Evolutionary conservation across 2,888 invertebrate species (phyloP).

Genomic region (Druceiella hillmani): DNA sequence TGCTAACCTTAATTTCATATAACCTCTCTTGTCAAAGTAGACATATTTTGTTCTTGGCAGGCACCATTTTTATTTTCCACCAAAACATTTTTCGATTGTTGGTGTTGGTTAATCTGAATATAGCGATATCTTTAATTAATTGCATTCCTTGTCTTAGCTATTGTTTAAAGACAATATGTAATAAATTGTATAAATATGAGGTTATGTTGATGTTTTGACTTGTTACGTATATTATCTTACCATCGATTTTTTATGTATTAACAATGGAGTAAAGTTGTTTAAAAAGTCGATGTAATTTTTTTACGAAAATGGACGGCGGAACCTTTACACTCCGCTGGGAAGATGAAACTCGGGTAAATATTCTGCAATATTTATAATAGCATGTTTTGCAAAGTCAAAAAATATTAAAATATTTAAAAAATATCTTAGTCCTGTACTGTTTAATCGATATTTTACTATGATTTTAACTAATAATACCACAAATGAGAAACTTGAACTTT

Average conservation of each 20-base stretch:
- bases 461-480: too few relatives aligned
- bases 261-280: neutral
- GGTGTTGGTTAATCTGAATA: too few relatives aligned
- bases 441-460: too few relatives aligned
- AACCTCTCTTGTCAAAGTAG: too few relatives aligned
- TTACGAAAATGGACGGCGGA: slow-evolving; percentile 29
- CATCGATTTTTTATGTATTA: neutral
- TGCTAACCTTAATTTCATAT: too few relatives aligned
- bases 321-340: slow-evolving; percentile 45
- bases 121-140: neutral
- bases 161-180: slow-evolving; percentile 15
- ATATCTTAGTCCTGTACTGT: too few relatives aligned
- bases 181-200: slow-evolving; percentile 29
- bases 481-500: too few relatives aligned
- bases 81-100: too few relatives aligned
- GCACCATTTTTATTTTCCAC: too few relatives aligned
- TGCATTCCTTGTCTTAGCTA: neutral
- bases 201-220: slow-evolving; percentile 50
- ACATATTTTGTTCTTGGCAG: too few relatives aligned
- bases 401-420: neutral
- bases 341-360: slow-evolving; percentile 39
- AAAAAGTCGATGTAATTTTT: slow-evolving; percentile 8
- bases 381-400: slow-evolving; percentile 9
- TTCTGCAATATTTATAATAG: slow-evolving; percentile 7
- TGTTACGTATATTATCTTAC: neutral